Evolutionary conservation across 92 coral and sea anemone genomes (phyloP).

Genomic region (Epizoanthus illoricatus): DNA sequence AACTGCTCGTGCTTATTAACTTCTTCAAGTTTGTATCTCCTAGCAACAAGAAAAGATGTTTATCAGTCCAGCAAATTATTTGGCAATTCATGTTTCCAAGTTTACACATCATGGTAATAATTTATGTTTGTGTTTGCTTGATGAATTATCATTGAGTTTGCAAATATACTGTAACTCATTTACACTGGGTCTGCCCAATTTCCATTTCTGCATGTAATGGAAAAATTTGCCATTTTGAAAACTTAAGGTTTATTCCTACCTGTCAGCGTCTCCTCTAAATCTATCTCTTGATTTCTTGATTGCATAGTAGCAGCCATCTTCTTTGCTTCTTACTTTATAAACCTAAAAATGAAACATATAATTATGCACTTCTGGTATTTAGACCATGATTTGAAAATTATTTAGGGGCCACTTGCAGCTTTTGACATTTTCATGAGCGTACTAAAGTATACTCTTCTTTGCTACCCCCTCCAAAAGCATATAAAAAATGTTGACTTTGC

Average conservation of each 20-base stretch:
- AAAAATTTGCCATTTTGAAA: not conserved
- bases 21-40: slow-evolving; percentile 90
- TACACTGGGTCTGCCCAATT: no score
- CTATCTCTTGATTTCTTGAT: slow-evolving; percentile 92
- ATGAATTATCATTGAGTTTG: no score
- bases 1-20: slow-evolving; percentile 90
- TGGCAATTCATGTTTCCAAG: not conserved
- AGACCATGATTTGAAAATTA: not conserved
- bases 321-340: slow-evolving; percentile 88
- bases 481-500: no score
- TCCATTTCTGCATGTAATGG: not conserved
- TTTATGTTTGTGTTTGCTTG: no score
- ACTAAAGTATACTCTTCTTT: not conserved
- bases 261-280: slow-evolving; percentile 95
- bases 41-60: slow-evolving; percentile 26
- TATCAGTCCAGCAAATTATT: not conserved
- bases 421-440: not conserved
- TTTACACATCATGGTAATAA: no score
- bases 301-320: slow-evolving; percentile 90
- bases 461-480: no score
- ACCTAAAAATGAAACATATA: slow-evolving; percentile 52
- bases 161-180: no score
- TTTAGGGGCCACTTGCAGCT: no score
- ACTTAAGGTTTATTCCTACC: slow-evolving; percentile 46
- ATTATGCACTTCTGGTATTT: not conserved